Conservation (phyloP, 2,113 vertebrate genomes). For the Ophthalmolycus amberensis region DNA sequence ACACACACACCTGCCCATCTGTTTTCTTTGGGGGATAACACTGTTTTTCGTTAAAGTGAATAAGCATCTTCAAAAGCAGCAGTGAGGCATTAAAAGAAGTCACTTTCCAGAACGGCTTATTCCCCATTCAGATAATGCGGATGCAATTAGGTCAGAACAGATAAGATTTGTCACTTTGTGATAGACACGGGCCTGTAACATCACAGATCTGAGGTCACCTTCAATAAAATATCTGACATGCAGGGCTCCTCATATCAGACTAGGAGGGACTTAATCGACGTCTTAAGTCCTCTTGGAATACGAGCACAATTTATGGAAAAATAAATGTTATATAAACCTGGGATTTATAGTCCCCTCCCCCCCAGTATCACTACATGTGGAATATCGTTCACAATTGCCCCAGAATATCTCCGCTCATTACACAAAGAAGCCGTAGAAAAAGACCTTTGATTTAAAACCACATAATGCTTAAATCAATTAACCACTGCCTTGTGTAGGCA, state of each 20-base stretch:
- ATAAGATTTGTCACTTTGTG: conserved; percentile 57
- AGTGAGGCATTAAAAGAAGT: conserved; percentile 68
- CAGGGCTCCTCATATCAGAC: conserved; percentile 61
- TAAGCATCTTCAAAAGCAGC: conserved; percentile 72
- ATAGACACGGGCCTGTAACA: conserved; percentile 48
- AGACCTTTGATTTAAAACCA: conserved; percentile 5
- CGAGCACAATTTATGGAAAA: neutral
- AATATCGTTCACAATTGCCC: conserved; percentile 17
- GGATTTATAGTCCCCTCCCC: neutral
- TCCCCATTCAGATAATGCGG: conserved; percentile 67
- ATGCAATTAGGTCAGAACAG: conserved; percentile 72
- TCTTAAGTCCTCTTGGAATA: neutral
- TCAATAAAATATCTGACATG: conserved; percentile 76
- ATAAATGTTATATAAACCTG: neutral
- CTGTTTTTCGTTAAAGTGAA: conserved; percentile 73
- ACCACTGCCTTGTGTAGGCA: conserved; percentile 12
- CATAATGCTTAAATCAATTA: conserved; percentile 13
- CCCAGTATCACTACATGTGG: neutral
- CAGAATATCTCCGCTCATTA: neutral
- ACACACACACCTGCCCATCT: conserved; percentile 63
- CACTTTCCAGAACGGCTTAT: conserved; percentile 65
- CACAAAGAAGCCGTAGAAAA: neutral
- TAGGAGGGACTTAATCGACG: conserved; percentile 13
- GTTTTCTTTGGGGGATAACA: conserved; percentile 78
- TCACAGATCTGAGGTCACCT: conserved; percentile 55